Evolutionary conservation across 2,797 vertebrate species (phyloP).

Genomic region (Babyrousa celebensis): DNA sequence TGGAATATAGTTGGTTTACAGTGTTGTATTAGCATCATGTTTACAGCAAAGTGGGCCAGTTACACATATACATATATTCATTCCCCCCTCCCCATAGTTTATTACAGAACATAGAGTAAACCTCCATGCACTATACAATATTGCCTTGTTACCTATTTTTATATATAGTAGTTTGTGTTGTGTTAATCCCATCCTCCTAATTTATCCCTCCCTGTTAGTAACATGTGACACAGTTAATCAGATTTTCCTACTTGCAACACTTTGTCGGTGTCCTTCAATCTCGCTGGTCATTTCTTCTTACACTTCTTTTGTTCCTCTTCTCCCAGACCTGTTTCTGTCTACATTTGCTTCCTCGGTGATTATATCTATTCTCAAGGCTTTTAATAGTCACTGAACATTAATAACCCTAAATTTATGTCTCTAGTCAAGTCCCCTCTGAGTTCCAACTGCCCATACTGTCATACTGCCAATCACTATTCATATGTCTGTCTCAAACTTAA

Average conservation of each 20-base stretch:
- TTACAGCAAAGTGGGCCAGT: too few species aligned
- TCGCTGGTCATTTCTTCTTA: constrained; percentile 31
- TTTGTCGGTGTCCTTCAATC: background rate
- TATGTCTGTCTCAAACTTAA: background rate
- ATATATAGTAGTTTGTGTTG: too few species aligned
- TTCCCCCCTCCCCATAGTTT: too few species aligned
- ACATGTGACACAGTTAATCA: background rate
- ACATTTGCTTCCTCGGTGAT: background rate
- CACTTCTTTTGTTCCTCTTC: background rate
- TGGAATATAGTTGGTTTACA: too few species aligned
- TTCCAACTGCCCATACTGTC: background rate
- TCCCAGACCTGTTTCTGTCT: constrained; percentile 45
- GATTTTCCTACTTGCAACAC: background rate
- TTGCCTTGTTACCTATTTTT: too few species aligned
- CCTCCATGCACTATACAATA: too few species aligned
- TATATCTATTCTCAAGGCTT: constrained; percentile 29
- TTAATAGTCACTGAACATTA: constrained; percentile 45
- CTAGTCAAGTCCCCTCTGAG: background rate
- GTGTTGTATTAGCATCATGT: too few species aligned
- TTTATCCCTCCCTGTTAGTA: background rate
- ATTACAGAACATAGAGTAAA: too few species aligned
- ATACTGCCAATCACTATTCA: constrained; percentile 47
- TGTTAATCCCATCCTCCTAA: too few species aligned
- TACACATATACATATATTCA: too few species aligned
- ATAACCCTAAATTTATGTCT: background rate